phyloP scores from a whole-genome alignment of 2,797 vertebrate genomes.

The Clarias laeviceps region DNA sequence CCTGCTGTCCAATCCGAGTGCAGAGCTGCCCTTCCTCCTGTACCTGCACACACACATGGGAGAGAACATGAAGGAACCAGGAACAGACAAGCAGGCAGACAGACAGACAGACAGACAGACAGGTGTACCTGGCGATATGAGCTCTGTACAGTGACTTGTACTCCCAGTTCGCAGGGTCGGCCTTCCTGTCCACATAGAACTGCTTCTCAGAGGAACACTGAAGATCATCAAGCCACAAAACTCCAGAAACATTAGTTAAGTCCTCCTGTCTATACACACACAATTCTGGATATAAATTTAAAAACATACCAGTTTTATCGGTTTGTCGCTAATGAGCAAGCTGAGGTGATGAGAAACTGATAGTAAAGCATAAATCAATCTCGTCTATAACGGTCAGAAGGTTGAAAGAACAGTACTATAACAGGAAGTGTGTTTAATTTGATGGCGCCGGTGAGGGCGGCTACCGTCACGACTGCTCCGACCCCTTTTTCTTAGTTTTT shows the following conservation, averaged over 20 bases:
- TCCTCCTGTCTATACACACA: conserved; percentile 64
- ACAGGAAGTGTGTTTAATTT: no score
- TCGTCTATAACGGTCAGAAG: no score
- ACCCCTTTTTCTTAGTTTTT: no score
- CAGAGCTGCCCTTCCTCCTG: conserved; percentile 84
- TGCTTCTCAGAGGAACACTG: conserved; percentile 68
- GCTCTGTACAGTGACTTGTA: conserved; percentile 94
- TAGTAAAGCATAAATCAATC: no score
- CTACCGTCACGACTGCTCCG: no score
- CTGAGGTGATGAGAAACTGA: no score
- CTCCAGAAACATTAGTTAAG: conserved; percentile 50
- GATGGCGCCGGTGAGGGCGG: no score
- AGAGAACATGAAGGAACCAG: neutral
- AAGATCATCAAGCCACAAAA: conserved; percentile 89
- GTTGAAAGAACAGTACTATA: no score
- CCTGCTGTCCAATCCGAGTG: conserved; percentile 82
- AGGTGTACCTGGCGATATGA: conserved; percentile 85
- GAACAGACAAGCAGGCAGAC: neutral
- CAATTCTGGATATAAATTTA: no score
- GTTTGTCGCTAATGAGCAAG: no score
- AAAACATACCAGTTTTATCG: no score
- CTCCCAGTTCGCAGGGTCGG: conserved; percentile 91
- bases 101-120: neutral
- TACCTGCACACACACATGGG: conserved; percentile 75
- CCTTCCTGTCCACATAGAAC: conserved; percentile 86